These are phyloP conservation scores for Quadriops clusia DNA, from an alignment of 2,888 invertebrate genomes.

Conservation along the genomic window DNA sequence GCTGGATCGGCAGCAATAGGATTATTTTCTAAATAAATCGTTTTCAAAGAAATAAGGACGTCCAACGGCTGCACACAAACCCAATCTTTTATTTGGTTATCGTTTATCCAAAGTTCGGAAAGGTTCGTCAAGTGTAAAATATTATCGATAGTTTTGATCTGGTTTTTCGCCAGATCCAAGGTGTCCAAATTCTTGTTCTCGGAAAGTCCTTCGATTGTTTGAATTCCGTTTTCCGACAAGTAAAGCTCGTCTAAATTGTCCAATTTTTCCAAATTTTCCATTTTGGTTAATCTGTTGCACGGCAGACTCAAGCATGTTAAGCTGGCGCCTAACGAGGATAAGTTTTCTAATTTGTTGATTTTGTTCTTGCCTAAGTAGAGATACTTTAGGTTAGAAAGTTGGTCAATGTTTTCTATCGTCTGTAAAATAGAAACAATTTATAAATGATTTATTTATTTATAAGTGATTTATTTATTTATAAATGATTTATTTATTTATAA, in stretches of 20 bases:
- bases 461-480: no score
- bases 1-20: conserved; percentile 73
- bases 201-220: conserved; percentile 65
- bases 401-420: conserved; percentile 78
- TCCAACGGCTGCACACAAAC: conserved; percentile 63
- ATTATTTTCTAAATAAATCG: conserved; percentile 91
- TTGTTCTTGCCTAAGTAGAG: conserved; percentile 93
- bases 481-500: neutral
- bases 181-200: conserved; percentile 63
- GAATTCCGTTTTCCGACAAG: conserved; percentile 78
- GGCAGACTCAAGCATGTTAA: conserved; percentile 78
- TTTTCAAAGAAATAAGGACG: conserved; percentile 54
- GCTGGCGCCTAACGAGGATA: conserved; percentile 57
- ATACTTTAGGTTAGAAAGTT: conserved; percentile 59
- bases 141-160: conserved; percentile 68
- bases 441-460: no score
- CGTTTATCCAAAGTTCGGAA: conserved; percentile 96
- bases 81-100: conserved; percentile 83
- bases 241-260: conserved; percentile 72
- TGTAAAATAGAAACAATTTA: no score
- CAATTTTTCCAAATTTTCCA: conserved; percentile 70
- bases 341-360: conserved; percentile 73
- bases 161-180: conserved; percentile 83
- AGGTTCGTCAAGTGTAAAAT: conserved; percentile 63
- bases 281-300: conserved; percentile 76